A percentile compares a stretch with the other conserved stretches of the same genome.
Conservation (phyloP, 2,113 vertebrate genomes). For the Albula glossodonta region DNA sequence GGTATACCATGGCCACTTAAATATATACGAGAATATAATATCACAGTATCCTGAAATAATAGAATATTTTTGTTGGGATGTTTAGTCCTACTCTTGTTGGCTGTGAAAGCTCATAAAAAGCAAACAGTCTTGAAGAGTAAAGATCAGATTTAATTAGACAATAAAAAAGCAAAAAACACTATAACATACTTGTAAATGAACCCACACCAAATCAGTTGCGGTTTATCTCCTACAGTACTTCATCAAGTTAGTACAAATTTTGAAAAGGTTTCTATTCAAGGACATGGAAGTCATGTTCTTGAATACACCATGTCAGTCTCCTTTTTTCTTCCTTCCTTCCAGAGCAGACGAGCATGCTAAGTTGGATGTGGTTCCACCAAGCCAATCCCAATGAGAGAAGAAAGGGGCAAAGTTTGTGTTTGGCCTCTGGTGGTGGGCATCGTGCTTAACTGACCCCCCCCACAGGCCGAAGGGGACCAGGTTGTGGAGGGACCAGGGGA, state of each 20-base stretch:
- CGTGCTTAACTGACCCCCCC: constrained; percentile 72
- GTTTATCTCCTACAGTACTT: too few relatives aligned
- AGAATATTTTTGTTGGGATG: neutral
- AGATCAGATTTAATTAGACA: constrained; percentile 17
- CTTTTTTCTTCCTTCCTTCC: constrained; percentile 49
- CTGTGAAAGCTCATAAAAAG: neutral
- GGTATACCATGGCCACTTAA: neutral
- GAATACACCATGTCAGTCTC: constrained; percentile 25
- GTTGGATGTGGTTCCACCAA: constrained; percentile 61
- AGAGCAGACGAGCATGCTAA: constrained; percentile 29
- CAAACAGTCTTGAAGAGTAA: neutral
- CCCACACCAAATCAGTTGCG: neutral
- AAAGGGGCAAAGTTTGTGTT: constrained; percentile 74
- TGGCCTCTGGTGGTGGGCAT: constrained; percentile 71
- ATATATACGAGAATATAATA: neutral
- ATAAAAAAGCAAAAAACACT: constrained; percentile 18
- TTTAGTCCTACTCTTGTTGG: neutral
- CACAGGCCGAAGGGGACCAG: constrained; percentile 75
- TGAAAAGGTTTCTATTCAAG: neutral
- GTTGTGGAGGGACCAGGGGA: constrained; percentile 74
- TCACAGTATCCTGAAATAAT: neutral
- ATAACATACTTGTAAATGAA: neutral
- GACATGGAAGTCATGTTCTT: neutral
- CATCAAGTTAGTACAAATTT: constrained; percentile 12
- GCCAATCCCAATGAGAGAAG: constrained; percentile 79